Evolutionary conservation across 2,113 vertebrate genomes (phyloP).

Genomic region (Xiphias gladius): DNA sequence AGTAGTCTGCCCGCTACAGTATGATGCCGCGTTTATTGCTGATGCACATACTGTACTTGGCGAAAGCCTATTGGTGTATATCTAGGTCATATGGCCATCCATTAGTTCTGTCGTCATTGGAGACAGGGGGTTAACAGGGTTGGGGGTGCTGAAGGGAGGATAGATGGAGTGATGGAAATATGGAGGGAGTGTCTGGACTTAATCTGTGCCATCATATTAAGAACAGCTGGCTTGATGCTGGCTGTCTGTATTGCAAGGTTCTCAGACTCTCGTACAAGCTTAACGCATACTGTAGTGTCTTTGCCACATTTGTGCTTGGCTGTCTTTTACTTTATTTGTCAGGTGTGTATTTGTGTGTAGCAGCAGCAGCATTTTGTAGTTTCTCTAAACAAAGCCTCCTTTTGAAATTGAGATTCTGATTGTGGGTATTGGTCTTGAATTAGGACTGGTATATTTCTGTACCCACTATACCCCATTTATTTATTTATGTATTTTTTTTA

Average conservation of each 20-base stretch:
- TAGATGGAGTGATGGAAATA: conserved; percentile 51
- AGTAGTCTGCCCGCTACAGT: neutral
- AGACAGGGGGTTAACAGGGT: conserved; percentile 52
- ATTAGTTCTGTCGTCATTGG: conserved; percentile 47
- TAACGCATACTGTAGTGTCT: neutral
- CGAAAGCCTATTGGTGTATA: conserved; percentile 50
- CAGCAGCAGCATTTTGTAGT: neutral
- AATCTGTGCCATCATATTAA: conserved; percentile 67
- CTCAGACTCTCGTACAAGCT: conserved; percentile 17
- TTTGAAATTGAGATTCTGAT: neutral
- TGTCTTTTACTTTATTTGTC: conserved; percentile 9
- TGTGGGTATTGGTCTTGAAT: neutral
- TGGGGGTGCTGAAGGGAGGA: conserved; percentile 38
- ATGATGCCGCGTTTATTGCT: conserved; percentile 7
- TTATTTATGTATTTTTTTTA: too few species aligned
- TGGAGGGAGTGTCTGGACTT: conserved; percentile 58
- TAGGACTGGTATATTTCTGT: neutral
- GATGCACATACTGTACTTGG: conserved; percentile 27
- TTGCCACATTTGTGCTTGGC: neutral
- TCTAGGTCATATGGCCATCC: conserved; percentile 72
- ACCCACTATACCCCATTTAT: too few species aligned
- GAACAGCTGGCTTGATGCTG: conserved; percentile 67
- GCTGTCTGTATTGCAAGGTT: conserved; percentile 20
- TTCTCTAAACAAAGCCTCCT: neutral
- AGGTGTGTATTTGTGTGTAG: neutral